Conservation (phyloP, 1,140 invertebrate species). For the Sipha flava region DNA sequence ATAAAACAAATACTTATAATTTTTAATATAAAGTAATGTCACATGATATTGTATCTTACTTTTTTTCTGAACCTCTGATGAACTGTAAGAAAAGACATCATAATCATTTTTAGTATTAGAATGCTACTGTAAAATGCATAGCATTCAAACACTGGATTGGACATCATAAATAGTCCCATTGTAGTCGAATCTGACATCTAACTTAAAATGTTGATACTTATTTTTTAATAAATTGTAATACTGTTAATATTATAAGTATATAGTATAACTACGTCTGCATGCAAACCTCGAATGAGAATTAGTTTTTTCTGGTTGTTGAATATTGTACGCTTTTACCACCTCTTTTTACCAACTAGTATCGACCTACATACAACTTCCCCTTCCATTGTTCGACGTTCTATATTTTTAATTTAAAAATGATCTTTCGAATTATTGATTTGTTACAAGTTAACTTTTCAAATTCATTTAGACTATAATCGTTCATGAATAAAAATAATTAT, state of each 20-base stretch:
- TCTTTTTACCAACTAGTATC: neutral
- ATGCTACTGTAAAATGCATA: slow-evolving; percentile 53
- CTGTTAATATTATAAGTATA: too few species aligned
- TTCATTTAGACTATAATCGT: too few species aligned
- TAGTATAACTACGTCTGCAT: neutral
- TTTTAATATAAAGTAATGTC: neutral
- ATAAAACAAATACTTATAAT: too few species aligned
- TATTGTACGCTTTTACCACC: too few species aligned
- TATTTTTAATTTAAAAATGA: too few species aligned
- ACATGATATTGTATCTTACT: slow-evolving; percentile 43
- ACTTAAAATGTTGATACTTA: neutral
- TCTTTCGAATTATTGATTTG: neutral
- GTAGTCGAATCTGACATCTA: neutral
- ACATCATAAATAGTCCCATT: slow-evolving; percentile 30
- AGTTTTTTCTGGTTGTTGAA: neutral
- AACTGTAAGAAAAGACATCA: slow-evolving; percentile 51
- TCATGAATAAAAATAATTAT: too few species aligned
- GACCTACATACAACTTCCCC: neutral
- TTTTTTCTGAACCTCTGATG: slow-evolving; percentile 49
- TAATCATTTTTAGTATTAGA: slow-evolving; percentile 53
- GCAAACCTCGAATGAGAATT: neutral
- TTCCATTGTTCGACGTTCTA: neutral
- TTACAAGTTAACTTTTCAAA: neutral
- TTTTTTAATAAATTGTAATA: neutral
- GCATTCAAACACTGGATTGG: slow-evolving; percentile 47